Percentiles rank a stretch among this genome's conserved stretches.
These are phyloP conservation scores for Argyresthia albistria DNA, from an alignment of 2,888 invertebrate species.

Conservation along the genomic window DNA sequence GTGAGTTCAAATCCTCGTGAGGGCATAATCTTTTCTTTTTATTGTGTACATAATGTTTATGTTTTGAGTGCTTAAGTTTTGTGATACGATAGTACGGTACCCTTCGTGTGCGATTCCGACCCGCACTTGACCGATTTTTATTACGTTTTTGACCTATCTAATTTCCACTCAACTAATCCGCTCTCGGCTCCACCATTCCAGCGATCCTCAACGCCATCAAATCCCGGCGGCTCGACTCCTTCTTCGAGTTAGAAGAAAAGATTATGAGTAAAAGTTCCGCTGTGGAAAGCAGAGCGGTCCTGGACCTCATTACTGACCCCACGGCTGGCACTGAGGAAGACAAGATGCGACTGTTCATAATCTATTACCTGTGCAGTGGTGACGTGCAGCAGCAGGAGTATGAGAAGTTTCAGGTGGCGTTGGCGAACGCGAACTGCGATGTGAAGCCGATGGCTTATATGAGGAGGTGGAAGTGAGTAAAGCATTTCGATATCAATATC, in stretches of 20 bases:
- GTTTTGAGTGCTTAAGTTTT: too few species aligned
- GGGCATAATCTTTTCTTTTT: too few species aligned
- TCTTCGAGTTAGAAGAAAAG: conserved; percentile 98
- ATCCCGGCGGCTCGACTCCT: conserved; percentile 92
- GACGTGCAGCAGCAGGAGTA: conserved; percentile 87
- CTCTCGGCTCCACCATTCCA: conserved; percentile 20
- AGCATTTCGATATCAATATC: too few species aligned
- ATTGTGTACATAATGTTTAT: too few species aligned
- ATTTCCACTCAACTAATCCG: too few species aligned
- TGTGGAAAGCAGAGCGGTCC: conserved; percentile 82
- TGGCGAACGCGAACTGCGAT: conserved; percentile 88
- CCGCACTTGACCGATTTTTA: too few species aligned
- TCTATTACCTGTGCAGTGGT: conserved; percentile 90
- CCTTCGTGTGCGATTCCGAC: too few species aligned
- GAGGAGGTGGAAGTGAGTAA: conserved; percentile 89
- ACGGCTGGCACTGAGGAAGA: conserved; percentile 92
- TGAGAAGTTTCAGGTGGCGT: conserved; percentile 85
- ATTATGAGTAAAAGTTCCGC: conserved; percentile 90
- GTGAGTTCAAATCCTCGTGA: too few species aligned
- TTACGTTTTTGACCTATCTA: too few species aligned
- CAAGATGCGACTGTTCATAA: conserved; percentile 93
- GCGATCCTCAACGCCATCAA: conserved; percentile 89
- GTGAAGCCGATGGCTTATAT: conserved; percentile 89
- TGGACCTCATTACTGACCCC: conserved; percentile 89
- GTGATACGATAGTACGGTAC: too few species aligned